Evolutionary conservation across 2,113 vertebrate species (phyloP), one percentile per base, ranked within the genome.

Genomic region (Athene noctua): DNA sequence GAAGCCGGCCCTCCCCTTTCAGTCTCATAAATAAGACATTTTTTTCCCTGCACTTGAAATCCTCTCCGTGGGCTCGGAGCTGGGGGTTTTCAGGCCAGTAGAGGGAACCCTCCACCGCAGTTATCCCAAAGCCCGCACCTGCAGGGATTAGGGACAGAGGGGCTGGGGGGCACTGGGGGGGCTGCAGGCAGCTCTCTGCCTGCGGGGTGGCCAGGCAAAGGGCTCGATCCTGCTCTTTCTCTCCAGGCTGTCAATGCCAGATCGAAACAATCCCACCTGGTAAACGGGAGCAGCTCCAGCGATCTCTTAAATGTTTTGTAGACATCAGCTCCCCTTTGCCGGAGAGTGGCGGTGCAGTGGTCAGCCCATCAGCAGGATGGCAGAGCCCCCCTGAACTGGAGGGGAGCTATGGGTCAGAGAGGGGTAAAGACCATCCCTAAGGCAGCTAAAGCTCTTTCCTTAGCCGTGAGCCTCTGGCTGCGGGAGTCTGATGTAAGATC

Each of bases 61-160:
- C 7, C 25, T 66, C 18, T 47, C 66, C 1, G 5, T 4, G 71
- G 70, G 38, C 55, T 66, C 2, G 4, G 9, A 80, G 75, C 42
- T 2, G 21, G 13, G n/a, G 77, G 34, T 27, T 58, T 91, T 57
- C 40, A 51, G 18, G 65, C 94, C 97, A 90, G 97, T 6, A 97
- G 97, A 97, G 96, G 97, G 97, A 96, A 88, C 95, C 74, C 95
- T 95, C 4, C 78, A 90, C 97, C 90, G 12, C 88, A 4, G 17
- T 77, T 73, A 89, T 71, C 82, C 77, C 49, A 14, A 71, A 84
- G 36, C 16, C 52, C 1, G 3, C 44, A 7, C 12, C 38, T 22
- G 40, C 62, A 8, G 32, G 42, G n/a, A 15, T 16, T 1, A 2
- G 40, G 20, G 25, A 27, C 66, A 40, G 27, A 7, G 2, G 47